Evolutionary conservation across 2,888 invertebrate genomes (phyloP).

Genomic region (Drosophila pegasa): DNA sequence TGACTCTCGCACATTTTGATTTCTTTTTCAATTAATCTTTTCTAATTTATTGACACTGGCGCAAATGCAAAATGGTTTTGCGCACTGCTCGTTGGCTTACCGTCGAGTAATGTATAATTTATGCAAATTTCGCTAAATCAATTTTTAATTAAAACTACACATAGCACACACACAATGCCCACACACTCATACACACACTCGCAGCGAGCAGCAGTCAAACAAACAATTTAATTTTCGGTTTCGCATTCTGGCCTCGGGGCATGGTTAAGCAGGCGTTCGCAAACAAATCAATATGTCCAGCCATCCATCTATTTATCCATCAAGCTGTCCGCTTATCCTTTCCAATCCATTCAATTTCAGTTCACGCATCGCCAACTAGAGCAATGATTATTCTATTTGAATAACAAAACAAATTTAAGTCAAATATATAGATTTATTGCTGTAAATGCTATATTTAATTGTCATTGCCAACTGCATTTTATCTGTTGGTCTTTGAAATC

Average conservation of each 20-base stretch:
- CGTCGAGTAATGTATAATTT: conserved; percentile 74
- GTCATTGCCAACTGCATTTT: not conserved
- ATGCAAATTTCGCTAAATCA: conserved; percentile 76
- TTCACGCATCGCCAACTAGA: conserved; percentile 34
- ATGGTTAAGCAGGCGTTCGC: conserved; percentile 31
- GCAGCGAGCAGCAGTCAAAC: conserved; percentile 35
- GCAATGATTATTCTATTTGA: conserved; percentile 67
- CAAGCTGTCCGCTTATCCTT: conserved; percentile 39
- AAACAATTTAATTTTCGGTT: conserved; percentile 57
- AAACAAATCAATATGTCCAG: conserved; percentile 69
- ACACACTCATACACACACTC: conserved; percentile 7
- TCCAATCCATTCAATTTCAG: conserved; percentile 33
- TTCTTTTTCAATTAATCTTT: conserved; percentile 72
- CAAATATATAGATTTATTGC: conserved; percentile 30
- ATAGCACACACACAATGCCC: conserved; percentile 23
- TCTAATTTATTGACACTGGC: conserved; percentile 72
- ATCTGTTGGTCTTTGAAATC: not conserved
- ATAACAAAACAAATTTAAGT: conserved; percentile 60
- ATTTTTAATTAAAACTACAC: conserved; percentile 74
- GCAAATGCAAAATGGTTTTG: conserved; percentile 45
- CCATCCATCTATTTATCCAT: conserved; percentile 44
- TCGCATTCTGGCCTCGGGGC: conserved; percentile 40
- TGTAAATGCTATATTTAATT: not conserved
- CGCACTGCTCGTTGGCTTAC: conserved; percentile 57
- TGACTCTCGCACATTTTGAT: conserved; percentile 17